These are phyloP conservation scores for Canis aureus DNA, from an alignment of 2,113 vertebrate species.

Conservation along the genomic window DNA sequence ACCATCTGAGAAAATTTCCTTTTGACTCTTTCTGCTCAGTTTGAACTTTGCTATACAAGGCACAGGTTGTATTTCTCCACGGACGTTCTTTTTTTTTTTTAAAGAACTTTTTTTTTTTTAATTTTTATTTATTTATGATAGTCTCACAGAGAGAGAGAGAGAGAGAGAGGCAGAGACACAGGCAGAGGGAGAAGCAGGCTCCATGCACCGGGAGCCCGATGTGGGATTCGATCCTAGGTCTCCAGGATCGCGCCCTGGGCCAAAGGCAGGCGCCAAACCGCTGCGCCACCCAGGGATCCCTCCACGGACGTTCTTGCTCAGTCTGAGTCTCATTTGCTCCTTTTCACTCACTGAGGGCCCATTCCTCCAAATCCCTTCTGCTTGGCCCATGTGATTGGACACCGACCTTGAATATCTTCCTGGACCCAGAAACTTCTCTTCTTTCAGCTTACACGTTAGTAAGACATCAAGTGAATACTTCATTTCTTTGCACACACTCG, in stretches of 20 bases:
- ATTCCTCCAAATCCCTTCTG: not conserved
- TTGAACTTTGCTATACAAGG: not conserved
- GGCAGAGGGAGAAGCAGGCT: no score
- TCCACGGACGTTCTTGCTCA: no score
- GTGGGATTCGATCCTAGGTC: no score
- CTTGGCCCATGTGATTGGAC: not conserved
- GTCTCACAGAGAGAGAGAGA: no score
- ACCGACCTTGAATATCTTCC: not conserved
- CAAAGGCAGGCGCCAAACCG: no score
- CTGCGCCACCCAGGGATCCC: no score
- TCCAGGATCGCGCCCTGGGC: no score
- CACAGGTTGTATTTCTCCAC: not conserved
- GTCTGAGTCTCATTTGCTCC: not conserved
- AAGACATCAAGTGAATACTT: not conserved
- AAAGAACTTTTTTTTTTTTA: no score
- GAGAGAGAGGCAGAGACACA: no score
- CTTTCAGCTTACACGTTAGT: not conserved
- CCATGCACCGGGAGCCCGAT: no score
- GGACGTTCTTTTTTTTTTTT: not conserved
- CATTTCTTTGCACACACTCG: not conserved
- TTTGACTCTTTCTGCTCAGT: not conserved
- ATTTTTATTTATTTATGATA: no score
- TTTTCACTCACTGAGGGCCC: not conserved
- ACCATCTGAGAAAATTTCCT: not conserved
- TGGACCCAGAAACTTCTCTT: not conserved